phyloP scores from a whole-genome alignment of 1,140 invertebrate genomes.

The Sitobion miscanthi region DNA sequence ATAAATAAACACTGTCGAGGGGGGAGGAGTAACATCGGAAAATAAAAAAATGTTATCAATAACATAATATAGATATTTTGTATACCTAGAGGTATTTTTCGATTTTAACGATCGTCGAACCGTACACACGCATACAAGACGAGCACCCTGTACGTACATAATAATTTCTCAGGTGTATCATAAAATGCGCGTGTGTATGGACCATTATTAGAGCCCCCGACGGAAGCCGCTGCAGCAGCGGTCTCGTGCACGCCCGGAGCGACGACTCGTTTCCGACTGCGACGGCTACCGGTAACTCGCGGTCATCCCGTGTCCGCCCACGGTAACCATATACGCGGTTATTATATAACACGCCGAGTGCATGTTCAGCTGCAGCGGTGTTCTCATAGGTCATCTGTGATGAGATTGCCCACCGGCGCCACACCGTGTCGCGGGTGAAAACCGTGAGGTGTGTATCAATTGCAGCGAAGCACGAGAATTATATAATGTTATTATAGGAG shows the following conservation, averaged over 20 bases:
- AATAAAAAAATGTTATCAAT: background rate
- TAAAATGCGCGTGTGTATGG: background rate
- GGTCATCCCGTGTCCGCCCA: conserved; percentile 5
- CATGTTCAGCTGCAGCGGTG: background rate
- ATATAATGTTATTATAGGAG: background rate
- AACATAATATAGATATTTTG: too few species aligned
- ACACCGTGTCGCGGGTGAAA: background rate
- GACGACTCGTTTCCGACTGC: background rate
- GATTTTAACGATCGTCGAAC: background rate
- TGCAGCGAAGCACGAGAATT: background rate
- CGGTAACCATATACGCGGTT: background rate
- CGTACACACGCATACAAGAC: background rate
- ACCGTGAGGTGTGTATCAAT: background rate
- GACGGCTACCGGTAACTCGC: background rate
- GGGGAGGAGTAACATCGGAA: background rate
- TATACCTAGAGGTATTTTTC: background rate
- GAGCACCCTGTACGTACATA: too few species aligned
- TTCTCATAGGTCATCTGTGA: background rate
- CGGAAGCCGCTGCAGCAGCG: background rate
- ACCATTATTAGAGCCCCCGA: background rate
- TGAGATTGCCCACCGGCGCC: too few species aligned
- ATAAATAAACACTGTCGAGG: background rate
- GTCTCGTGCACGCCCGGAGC: background rate
- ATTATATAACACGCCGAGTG: background rate
- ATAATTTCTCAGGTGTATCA: background rate